A percentile compares a stretch with the other conserved stretches of the same genome.
Conservation (phyloP, 1,140 invertebrate genomes). For the Archivesica marissinica region DNA sequence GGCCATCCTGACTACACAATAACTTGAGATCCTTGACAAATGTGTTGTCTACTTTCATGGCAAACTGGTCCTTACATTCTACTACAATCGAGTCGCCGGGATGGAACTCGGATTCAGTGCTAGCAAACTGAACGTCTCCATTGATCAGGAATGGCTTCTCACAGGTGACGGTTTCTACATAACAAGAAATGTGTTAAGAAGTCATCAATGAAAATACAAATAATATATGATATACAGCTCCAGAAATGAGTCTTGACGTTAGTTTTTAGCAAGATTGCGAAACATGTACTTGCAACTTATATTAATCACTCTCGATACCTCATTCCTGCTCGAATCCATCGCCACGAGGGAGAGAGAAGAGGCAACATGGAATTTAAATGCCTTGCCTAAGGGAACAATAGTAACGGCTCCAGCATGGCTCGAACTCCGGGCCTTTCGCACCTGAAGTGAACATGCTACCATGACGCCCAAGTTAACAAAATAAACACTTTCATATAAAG, state of each 20-base stretch:
- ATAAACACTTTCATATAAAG: too few species aligned
- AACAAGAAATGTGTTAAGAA: too few species aligned
- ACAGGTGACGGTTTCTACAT: constrained; percentile 1
- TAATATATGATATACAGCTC: background rate
- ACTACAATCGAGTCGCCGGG: constrained; percentile 29
- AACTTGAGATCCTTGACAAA: background rate
- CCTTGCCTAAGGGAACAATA: too few species aligned
- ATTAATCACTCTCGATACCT: background rate
- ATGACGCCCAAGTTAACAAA: too few species aligned
- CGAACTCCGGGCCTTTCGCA: too few species aligned
- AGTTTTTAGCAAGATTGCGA: background rate
- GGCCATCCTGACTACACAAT: constrained; percentile 40
- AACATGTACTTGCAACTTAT: background rate
- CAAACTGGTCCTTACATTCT: constrained; percentile 15
- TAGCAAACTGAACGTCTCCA: constrained; percentile 10
- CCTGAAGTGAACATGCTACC: too few species aligned
- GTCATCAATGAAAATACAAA: background rate
- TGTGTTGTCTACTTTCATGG: constrained; percentile 5
- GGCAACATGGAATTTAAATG: too few species aligned
- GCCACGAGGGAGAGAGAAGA: too few species aligned
- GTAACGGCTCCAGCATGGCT: too few species aligned
- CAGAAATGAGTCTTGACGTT: background rate
- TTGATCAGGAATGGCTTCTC: constrained; percentile 13
- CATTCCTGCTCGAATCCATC: background rate
- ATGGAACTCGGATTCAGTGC: background rate